phyloP scores from a whole-genome alignment of 2,888 invertebrate species.

The Drosophila parthenogenetica region DNA sequence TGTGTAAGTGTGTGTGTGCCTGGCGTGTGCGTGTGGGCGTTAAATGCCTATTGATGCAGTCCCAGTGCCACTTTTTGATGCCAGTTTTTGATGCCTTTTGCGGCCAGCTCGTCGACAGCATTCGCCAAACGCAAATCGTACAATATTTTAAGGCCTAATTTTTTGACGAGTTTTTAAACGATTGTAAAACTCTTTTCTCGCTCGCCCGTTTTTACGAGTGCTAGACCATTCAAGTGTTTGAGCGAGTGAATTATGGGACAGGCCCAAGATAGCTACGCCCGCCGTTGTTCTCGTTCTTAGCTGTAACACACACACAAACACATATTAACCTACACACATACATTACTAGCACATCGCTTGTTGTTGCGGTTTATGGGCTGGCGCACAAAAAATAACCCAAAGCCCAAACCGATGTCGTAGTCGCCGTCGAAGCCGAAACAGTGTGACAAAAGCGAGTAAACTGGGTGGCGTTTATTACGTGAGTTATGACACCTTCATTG shows the following conservation, averaged over 20 bases:
- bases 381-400: conserved; percentile 12
- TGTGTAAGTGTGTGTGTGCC: conserved; percentile 33
- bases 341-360: conserved; percentile 12
- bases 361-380: conserved; percentile 54
- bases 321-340: background rate
- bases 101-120: conserved; percentile 16
- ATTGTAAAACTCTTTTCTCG: conserved; percentile 82
- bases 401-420: background rate
- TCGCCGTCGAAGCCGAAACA: conserved; percentile 23
- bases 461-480: conserved; percentile 64
- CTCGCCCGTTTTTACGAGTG: conserved; percentile 70
- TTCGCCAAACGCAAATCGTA: conserved; percentile 61
- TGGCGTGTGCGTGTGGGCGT: conserved; percentile 35
- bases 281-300: conserved; percentile 25
- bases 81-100: conserved; percentile 1
- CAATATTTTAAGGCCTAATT: conserved; percentile 83
- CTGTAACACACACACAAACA: background rate
- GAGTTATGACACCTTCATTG: conserved; percentile 64
- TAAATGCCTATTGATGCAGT: conserved; percentile 60
- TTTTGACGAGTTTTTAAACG: conserved; percentile 85
- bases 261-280: conserved; percentile 53
- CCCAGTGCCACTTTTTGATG: conserved; percentile 12
- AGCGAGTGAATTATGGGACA: conserved; percentile 76
- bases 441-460: conserved; percentile 63
- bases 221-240: conserved; percentile 66